phyloP scores from a whole-genome alignment of 2,113 vertebrate genomes.

The Cyrtonyx montezumae region DNA sequence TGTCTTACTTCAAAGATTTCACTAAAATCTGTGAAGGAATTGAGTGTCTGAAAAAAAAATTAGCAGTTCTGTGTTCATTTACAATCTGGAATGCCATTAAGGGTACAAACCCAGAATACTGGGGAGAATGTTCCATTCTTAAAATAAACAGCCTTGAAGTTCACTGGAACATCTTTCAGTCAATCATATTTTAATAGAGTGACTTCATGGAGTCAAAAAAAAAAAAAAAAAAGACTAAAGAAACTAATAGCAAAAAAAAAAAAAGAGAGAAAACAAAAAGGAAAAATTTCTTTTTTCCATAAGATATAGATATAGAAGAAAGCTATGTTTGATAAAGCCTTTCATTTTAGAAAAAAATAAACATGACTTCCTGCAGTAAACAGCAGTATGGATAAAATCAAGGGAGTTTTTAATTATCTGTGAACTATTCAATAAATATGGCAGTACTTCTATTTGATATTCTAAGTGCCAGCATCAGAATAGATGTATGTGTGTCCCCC shows the following conservation, averaged over 20 bases:
- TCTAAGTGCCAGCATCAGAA: neutral
- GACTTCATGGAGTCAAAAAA: fast-evolving
- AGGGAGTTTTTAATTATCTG: neutral
- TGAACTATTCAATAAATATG: neutral
- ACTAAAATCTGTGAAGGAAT: neutral
- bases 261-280: too few relatives aligned
- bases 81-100: neutral
- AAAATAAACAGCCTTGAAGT: neutral
- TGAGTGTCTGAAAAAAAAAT: neutral
- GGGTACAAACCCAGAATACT: neutral
- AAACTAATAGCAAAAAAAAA: neutral
- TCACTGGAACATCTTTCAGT: neutral
- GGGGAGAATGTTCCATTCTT: neutral
- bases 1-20: neutral
- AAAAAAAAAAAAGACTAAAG: neutral
- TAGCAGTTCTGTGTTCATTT: neutral
- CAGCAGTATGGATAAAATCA: neutral
- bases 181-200: neutral
- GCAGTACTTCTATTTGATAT: neutral
- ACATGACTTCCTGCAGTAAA: fast-evolving
- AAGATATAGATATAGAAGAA: neutral
- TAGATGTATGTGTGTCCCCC: neutral
- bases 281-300: neutral
- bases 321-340: neutral
- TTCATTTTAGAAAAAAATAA: neutral